phyloP scores from a whole-genome alignment of 2,888 invertebrate species.

The Phengaris arion region DNA sequence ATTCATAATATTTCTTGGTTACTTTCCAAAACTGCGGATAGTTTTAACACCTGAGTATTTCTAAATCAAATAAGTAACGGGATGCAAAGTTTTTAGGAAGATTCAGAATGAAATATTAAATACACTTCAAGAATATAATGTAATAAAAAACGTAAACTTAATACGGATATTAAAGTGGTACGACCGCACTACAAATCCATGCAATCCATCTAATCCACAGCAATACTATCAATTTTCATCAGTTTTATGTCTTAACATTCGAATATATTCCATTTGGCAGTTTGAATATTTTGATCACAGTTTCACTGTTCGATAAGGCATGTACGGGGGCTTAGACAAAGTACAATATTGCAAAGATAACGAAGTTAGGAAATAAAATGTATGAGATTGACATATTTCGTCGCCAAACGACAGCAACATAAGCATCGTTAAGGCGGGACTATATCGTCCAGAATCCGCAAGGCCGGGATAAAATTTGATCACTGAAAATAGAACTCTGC shows the following conservation, averaged over 20 bases:
- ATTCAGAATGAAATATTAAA: too few relatives aligned
- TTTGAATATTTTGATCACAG: conserved; percentile 48
- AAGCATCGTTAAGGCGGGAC: too few relatives aligned
- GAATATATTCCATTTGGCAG: conserved; percentile 36
- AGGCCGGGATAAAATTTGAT: too few relatives aligned
- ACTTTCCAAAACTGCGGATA: background rate
- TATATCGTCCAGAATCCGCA: too few relatives aligned
- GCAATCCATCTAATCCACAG: conserved; percentile 27
- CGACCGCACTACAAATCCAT: conserved; percentile 33
- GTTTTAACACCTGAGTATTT: background rate
- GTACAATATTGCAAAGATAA: background rate
- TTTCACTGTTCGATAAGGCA: conserved; percentile 50
- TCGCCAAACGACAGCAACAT: too few relatives aligned
- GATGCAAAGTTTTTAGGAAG: too few relatives aligned
- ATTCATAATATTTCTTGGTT: background rate
- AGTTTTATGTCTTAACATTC: conserved; percentile 40
- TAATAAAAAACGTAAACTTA: background rate
- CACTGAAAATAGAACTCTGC: too few relatives aligned
- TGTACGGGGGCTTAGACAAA: conserved; percentile 27
- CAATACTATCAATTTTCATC: conserved; percentile 41
- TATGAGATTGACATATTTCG: too few relatives aligned
- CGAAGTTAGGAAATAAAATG: background rate
- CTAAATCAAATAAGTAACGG: too few relatives aligned
- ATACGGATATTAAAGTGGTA: background rate
- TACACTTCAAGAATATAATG: too few relatives aligned